Evolutionary conservation across 2,797 vertebrate genomes (phyloP).

Genomic region (Bryconaethiops microstoma): DNA sequence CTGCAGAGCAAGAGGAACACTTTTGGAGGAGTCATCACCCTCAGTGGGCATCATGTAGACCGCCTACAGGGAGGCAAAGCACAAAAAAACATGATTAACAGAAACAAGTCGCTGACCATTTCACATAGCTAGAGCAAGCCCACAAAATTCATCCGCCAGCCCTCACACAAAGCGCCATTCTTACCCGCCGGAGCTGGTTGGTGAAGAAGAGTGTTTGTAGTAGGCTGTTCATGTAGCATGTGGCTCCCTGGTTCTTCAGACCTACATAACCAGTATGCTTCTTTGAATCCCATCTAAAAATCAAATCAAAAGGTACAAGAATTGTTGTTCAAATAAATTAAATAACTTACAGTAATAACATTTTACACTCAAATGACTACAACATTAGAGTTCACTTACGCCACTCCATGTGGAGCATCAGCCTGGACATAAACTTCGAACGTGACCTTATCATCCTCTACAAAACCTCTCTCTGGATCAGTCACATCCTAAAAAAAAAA

Average conservation of each 20-base stretch:
- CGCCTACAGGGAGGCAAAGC: conserved; percentile 75
- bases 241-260: conserved; percentile 98
- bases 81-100: too few relatives aligned
- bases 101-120: neutral
- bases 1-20: conserved; percentile 95
- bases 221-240: conserved; percentile 99
- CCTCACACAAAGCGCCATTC: neutral
- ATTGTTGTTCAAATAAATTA: too few relatives aligned
- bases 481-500: conserved; percentile 88
- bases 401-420: conserved; percentile 96
- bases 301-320: too few relatives aligned
- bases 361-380: too few relatives aligned
- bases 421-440: conserved; percentile 99
- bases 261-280: conserved; percentile 99
- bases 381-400: conserved; percentile 80
- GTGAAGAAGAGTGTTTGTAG: conserved; percentile 99
- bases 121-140: neutral
- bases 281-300: conserved; percentile 91
- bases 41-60: conserved; percentile 99
- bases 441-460: conserved; percentile 98
- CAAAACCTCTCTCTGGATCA: conserved; percentile 95
- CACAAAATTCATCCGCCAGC: neutral
- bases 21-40: conserved; percentile 98
- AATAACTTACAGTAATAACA: neutral
- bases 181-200: conserved; percentile 96